Percentiles rank a stretch among this genome's conserved stretches.
phyloP scores from a whole-genome alignment of 1,140 invertebrate genomes.

The Pemphigus obesinymphae region DNA sequence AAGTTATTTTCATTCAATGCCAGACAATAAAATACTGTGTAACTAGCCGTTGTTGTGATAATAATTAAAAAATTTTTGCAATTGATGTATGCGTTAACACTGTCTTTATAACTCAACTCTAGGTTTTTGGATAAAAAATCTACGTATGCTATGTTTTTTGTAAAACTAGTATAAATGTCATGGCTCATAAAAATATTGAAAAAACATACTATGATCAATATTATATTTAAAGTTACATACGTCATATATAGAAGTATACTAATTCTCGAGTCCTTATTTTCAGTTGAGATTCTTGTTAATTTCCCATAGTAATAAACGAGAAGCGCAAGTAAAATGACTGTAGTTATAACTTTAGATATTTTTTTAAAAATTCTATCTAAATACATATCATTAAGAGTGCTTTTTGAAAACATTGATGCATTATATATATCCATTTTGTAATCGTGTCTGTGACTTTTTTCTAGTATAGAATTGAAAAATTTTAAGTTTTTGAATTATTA shows the following conservation, averaged over 20 bases:
- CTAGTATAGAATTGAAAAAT: neutral
- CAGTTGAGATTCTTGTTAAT: neutral
- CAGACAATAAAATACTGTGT: slow-evolving; percentile 14
- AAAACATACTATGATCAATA: slow-evolving; percentile 13
- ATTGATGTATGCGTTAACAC: neutral
- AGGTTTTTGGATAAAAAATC: slow-evolving; percentile 14
- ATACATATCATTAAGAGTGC: neutral
- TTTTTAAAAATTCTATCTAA: neutral
- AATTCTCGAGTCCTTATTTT: slow-evolving; percentile 13
- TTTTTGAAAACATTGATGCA: neutral
- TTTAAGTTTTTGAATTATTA: neutral
- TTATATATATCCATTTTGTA: neutral
- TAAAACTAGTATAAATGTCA: slow-evolving; percentile 9
- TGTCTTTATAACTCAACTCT: slow-evolving; percentile 19
- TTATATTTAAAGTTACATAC: slow-evolving; percentile 28
- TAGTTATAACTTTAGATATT: neutral
- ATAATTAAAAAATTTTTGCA: neutral
- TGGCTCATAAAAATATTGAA: slow-evolving; percentile 1
- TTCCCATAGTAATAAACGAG: slow-evolving; percentile 15
- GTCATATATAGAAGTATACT: neutral
- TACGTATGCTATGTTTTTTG: neutral
- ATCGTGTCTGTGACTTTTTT: neutral
- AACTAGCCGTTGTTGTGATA: neutral
- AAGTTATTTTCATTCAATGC: slow-evolving; percentile 17
- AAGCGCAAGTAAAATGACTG: neutral